Evolutionary conservation across 2,113 vertebrate genomes (phyloP), one percentile per base, ranked within the genome.

Genomic region (Vicugna pacos): DNA sequence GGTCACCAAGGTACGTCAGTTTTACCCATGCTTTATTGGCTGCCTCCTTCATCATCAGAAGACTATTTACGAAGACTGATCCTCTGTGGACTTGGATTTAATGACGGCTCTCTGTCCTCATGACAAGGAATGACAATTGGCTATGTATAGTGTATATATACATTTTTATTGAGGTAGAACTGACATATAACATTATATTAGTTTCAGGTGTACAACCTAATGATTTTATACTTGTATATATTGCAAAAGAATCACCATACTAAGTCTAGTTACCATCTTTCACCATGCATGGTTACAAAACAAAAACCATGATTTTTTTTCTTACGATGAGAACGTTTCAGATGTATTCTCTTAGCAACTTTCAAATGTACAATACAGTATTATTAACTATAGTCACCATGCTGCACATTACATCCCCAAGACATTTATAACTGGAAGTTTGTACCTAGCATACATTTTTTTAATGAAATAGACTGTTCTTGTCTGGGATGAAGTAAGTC

Each of bases 401-500:
- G 38, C 52, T 70, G 14, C 60, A 70, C 2, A 81, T 82, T 50
- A 72, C 13, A 72, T 62, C 52, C 35, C 89, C 15, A n/a, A 60
- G 35, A 81, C 42, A 89, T 58, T 80, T 81, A 58, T 35, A 70
- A 81, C 64, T 70, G 38, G 3, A 91, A 70, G 38, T 81, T 60
- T 46, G 38, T 81, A 91, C 52, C 30, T 72, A 64, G 54, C 83
- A 80, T 67, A 73, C 69, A 84, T 46, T 72, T 86, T 56, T 81
- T 64, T 50, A 86, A 70, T 80, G 38, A 90, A 22, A 42, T 20
- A 79, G 13, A 67, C 0, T 70, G 10, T 93, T 26, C 30, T 90
- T 92, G 2, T 76, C 52, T 96, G 62, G 83, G 15, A 76, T 90
- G 20, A 88, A 80, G 70, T 64, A 83, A 84, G 48, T 75, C 52